A percentile compares a stretch with the other conserved stretches of the same genome.
These are phyloP conservation scores for Pteropus rufus DNA, from an alignment of 2,797 vertebrate genomes.

Conservation along the genomic window DNA sequence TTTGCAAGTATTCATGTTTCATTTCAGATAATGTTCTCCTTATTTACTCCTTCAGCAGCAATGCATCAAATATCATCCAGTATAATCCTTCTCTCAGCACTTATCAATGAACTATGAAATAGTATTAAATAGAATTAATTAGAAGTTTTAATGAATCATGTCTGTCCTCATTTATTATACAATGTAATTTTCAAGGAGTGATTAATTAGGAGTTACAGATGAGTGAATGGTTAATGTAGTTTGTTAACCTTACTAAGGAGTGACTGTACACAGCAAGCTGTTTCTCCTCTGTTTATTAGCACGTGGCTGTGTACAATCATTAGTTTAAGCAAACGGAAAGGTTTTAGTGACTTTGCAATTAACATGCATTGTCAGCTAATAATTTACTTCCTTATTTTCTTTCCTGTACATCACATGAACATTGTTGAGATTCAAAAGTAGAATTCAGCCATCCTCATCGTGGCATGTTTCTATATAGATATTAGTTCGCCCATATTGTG, in stretches of 20 bases:
- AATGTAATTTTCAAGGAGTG: constrained; percentile 85
- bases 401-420: neutral
- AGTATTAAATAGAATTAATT: constrained; percentile 89
- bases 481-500: neutral
- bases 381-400: constrained; percentile 50
- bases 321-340: constrained; percentile 69
- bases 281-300: constrained; percentile 75
- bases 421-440: neutral
- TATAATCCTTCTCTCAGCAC: constrained; percentile 84
- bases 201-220: constrained; percentile 86
- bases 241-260: constrained; percentile 83
- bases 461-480: neutral
- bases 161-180: constrained; percentile 88
- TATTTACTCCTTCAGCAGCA: constrained; percentile 81
- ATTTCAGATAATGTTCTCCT: constrained; percentile 74
- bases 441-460: neutral
- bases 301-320: constrained; percentile 54
- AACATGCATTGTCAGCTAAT: constrained; percentile 51
- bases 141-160: constrained; percentile 89
- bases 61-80: constrained; percentile 80
- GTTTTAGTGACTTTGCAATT: constrained; percentile 68
- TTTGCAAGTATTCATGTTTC: constrained; percentile 71
- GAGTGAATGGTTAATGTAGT: constrained; percentile 85
- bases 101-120: constrained; percentile 88
- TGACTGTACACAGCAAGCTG: constrained; percentile 71